Evolutionary conservation across 1,140 invertebrate species (phyloP).

Genomic region (Sesamia nonagrioides): DNA sequence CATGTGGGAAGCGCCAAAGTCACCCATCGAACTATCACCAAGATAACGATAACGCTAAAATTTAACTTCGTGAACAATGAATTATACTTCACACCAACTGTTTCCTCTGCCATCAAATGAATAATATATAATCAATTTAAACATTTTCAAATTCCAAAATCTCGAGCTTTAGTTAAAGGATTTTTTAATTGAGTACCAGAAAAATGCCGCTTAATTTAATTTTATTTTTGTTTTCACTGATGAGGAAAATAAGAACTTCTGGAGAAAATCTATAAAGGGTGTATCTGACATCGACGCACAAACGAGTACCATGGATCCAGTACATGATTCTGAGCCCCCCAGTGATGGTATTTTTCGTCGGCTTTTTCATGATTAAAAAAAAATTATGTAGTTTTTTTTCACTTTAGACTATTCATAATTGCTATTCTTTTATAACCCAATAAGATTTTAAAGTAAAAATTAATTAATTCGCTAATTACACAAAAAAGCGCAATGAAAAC

Average conservation of each 20-base stretch:
- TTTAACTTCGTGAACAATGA: slow-evolving; percentile 17
- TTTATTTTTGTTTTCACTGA: slow-evolving; percentile 1
- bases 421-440: no score
- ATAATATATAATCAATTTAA: not conserved
- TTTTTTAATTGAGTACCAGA: slow-evolving; percentile 17
- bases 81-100: not conserved
- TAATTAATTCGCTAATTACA: no score
- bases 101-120: not conserved
- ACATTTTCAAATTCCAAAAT: slow-evolving; percentile 11
- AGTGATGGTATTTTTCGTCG: no score
- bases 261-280: not conserved
- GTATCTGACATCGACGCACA: no score
- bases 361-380: no score
- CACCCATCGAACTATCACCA: not conserved
- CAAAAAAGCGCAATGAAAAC: no score
- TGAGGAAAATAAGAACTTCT: not conserved
- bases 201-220: slow-evolving; percentile 3
- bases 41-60: slow-evolving; percentile 28
- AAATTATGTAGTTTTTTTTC: no score
- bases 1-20: slow-evolving; percentile 2
- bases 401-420: no score
- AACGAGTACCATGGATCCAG: no score
- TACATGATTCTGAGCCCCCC: no score
- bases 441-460: no score
- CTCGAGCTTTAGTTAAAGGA: slow-evolving; percentile 1